Base-by-base conservation (phyloP, 1,140 invertebrate genomes). In the Heliconius hermathena region DNA sequence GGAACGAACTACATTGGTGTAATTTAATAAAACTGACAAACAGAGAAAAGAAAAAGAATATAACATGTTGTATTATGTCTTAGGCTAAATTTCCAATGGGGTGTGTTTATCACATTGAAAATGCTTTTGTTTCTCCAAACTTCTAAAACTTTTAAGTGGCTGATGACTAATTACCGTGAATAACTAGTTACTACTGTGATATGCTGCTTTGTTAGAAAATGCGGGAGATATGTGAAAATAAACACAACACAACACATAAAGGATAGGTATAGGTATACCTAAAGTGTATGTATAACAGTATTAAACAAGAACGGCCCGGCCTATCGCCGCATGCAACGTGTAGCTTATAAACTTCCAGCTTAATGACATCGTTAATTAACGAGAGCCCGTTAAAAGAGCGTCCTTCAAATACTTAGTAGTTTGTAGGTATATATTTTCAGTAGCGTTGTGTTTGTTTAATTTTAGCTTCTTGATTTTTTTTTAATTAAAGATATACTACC, bases 271-370 rank as follows among this genome's bases (percentile, higher is more conserved):
- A 29, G 11, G 11, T 66, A 26, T 66, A 26, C 22, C 22, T 66
- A 29, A 29, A 66, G 54, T 9, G 13, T 60, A 60, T 22, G 57
- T 60, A 11, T 66, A 33, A 22, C 16, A 66, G 26, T 29, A 26
- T 13, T 13, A 57, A 57, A 22, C 18, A 66, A 66, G 22, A 66
- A 66, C 60, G 22, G 60, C 9, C 60, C 22, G 11, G 26, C 26
- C 60, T 66, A 66, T 66, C 60, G 60, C 22, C 60, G 60, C 60
- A 66, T 66, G 22, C 60, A 66, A 66, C 60, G 60, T 66, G 60
- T 66, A 66, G 60, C 60, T 66, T 66, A 66, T 29, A 66, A 66
- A 66, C 60, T 66, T 66, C 60, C 60, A 66, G 60, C 60, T 66
- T 66, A 66, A 26, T 66, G 60, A 29, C 60, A 66, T 66, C 60